phyloP scores from a whole-genome alignment of 1,140 invertebrate genomes.

The Drosophila suzukii region DNA sequence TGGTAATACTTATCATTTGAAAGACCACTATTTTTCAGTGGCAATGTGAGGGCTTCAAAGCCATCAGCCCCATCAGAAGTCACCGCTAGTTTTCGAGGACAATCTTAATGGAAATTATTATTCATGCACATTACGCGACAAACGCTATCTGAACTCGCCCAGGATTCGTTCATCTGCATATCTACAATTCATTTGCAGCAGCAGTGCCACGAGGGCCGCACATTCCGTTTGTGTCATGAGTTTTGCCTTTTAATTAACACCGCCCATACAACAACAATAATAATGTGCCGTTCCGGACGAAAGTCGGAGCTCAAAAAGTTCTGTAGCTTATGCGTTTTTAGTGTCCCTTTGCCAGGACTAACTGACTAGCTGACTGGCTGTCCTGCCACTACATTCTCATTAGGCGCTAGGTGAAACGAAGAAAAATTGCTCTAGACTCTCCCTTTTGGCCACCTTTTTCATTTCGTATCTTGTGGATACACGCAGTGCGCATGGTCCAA shows the following conservation, averaged over 20 bases:
- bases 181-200: conserved; percentile 47
- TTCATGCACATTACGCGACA: conserved; percentile 57
- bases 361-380: conserved; percentile 7
- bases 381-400: conserved; percentile 71
- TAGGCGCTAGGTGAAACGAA: conserved; percentile 61
- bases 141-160: conserved; percentile 38
- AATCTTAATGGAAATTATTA: conserved; percentile 73
- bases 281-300: conserved; percentile 10
- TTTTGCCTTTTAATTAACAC: conserved; percentile 69
- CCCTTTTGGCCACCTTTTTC: conserved; percentile 27
- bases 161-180: conserved; percentile 48
- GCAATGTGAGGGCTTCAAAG: not conserved
- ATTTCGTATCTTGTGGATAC: conserved; percentile 51
- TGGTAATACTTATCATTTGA: too few species aligned
- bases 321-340: conserved; percentile 58
- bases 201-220: conserved; percentile 19
- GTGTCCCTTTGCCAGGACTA: conserved; percentile 32
- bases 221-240: conserved; percentile 53
- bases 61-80: not conserved
- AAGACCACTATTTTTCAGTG: conserved; percentile 10
- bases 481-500: conserved; percentile 76
- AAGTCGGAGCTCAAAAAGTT: conserved; percentile 58
- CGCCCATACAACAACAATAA: conserved; percentile 17
- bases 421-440: conserved; percentile 73
- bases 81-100: conserved; percentile 13